These are phyloP conservation scores for Aspiorhynchus laticeps DNA, from an alignment of 2,113 vertebrate genomes.

Conservation along the genomic window DNA sequence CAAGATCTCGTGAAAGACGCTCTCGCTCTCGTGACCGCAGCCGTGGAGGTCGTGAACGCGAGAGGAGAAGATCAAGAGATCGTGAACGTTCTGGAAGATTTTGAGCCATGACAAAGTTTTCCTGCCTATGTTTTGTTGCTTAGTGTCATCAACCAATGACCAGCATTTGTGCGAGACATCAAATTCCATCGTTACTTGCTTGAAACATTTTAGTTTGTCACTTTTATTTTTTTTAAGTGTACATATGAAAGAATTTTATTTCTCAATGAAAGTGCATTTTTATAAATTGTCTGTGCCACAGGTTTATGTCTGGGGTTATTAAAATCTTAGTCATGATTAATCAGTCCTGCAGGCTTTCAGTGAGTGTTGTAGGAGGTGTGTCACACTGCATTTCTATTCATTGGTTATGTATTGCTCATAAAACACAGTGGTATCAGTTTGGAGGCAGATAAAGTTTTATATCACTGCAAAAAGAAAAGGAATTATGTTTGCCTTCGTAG, in stretches of 20 bases:
- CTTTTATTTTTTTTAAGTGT: slow-evolving; percentile 70
- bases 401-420: neutral
- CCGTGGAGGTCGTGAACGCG: slow-evolving; percentile 77
- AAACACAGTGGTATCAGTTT: neutral
- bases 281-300: slow-evolving; percentile 3
- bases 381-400: neutral
- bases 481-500: neutral
- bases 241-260: slow-evolving; percentile 64
- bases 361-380: neutral
- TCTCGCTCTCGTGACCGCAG: slow-evolving; percentile 86
- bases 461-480: neutral
- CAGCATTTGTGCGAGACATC: slow-evolving; percentile 66
- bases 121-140: slow-evolving; percentile 53
- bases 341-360: neutral
- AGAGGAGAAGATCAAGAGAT: slow-evolving; percentile 90
- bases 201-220: slow-evolving; percentile 30
- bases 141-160: slow-evolving; percentile 57
- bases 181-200: slow-evolving; percentile 44
- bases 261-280: slow-evolving; percentile 74
- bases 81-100: slow-evolving; percentile 93
- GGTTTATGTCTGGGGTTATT: slow-evolving; percentile 17
- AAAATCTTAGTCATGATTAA: neutral
- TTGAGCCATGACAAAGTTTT: slow-evolving; percentile 74
- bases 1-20: slow-evolving; percentile 73
- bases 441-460: neutral